These are phyloP conservation scores for Trichomycterus rosablanca DNA, from an alignment of 2,113 vertebrate species.

Conservation along the genomic window DNA sequence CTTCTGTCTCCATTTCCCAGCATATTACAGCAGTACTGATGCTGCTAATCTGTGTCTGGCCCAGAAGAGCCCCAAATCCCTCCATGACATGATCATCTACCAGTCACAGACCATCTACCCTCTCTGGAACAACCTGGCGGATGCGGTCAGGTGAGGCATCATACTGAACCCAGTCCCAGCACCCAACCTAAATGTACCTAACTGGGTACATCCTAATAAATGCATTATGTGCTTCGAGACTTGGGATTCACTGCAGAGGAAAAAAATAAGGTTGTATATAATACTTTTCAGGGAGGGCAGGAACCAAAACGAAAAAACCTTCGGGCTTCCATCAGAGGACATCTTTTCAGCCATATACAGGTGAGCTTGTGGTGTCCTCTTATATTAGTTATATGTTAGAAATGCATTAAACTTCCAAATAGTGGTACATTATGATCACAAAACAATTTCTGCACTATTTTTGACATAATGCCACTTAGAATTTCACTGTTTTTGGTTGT, in stretches of 20 bases:
- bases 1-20: constrained; percentile 35
- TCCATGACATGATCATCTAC: constrained; percentile 64
- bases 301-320: constrained; percentile 69
- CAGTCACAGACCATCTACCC: constrained; percentile 68
- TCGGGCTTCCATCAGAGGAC: constrained; percentile 57
- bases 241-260: no score
- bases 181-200: no score
- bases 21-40: constrained; percentile 64
- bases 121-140: constrained; percentile 65
- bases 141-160: constrained; percentile 62
- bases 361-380: constrained; percentile 48
- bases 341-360: constrained; percentile 67
- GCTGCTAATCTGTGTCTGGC: constrained; percentile 67
- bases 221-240: no score
- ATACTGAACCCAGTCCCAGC: no score
- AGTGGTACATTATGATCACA: no score
- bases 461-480: no score
- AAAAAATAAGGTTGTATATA: not conserved
- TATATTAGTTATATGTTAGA: not conserved
- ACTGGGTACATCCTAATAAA: no score
- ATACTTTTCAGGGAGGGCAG: constrained; percentile 62
- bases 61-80: constrained; percentile 62
- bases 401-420: no score
- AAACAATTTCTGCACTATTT: no score
- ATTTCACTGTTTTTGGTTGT: no score